Evolutionary conservation across 1,140 invertebrate species (phyloP).

Genomic region (Tetraneura akinire): DNA sequence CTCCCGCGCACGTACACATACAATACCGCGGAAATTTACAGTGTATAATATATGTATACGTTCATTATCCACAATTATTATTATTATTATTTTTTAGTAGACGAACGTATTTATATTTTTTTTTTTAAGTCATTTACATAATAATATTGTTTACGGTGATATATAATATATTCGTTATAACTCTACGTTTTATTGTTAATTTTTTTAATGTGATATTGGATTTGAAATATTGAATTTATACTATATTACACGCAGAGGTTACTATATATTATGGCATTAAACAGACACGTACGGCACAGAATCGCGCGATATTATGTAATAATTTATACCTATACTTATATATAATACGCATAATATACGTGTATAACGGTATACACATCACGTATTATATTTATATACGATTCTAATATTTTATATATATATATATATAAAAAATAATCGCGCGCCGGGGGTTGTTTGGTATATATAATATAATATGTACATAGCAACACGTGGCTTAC

Average conservation of each 20-base stretch:
- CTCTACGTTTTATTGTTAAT: no score
- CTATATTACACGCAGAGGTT: no score
- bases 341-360: not conserved
- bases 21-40: constrained; percentile 26
- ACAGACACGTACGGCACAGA: no score
- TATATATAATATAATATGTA: not conserved
- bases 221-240: no score
- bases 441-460: constrained; percentile 21
- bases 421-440: not conserved
- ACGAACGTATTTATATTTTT: no score
- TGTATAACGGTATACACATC: not conserved
- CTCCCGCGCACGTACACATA: not conserved
- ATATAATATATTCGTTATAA: no score
- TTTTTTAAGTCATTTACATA: no score
- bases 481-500: constrained; percentile 38
- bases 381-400: not conserved
- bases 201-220: no score
- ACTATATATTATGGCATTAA: no score
- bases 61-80: constrained; percentile 19
- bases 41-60: not conserved
- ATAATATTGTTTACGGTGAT: no score
- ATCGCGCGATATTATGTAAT: not conserved
- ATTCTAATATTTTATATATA: no score
- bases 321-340: no score
- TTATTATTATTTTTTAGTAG: constrained; percentile 12